These are phyloP conservation scores for Gallirallus australis DNA, from an alignment of 2,797 vertebrate genomes.

Conservation along the genomic window DNA sequence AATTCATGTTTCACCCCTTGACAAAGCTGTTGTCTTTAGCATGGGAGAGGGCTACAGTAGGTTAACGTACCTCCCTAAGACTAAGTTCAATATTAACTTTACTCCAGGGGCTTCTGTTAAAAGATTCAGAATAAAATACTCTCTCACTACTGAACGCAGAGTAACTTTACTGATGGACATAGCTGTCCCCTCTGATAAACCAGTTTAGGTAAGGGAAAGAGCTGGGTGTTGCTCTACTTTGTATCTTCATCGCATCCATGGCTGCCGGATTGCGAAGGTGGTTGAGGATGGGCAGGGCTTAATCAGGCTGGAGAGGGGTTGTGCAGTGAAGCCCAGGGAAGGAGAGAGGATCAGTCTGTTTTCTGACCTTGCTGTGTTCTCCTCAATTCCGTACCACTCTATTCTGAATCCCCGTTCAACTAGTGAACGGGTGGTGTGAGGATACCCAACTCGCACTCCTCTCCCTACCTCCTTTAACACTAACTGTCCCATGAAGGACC, in stretches of 20 bases:
- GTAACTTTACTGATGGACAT: neutral
- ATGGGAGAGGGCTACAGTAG: neutral
- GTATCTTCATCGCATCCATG: neutral
- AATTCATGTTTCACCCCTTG: neutral
- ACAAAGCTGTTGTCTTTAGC: neutral
- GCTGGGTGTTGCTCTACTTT: neutral
- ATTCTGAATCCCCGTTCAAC: neutral
- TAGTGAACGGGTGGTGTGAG: neutral
- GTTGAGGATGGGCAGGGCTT: neutral
- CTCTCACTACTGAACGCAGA: neutral
- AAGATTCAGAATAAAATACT: neutral
- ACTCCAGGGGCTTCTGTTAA: neutral
- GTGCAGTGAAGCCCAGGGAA: neutral
- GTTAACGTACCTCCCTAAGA: neutral
- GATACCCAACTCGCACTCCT: neutral
- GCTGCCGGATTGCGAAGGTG: neutral
- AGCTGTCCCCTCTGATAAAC: neutral
- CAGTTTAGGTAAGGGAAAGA: neutral
- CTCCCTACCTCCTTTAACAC: neutral
- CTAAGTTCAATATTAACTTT: neutral
- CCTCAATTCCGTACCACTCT: neutral
- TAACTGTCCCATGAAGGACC: neutral
- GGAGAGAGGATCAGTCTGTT: neutral
- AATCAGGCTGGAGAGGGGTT: neutral
- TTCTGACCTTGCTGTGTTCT: neutral